Conservation (phyloP, 2,888 invertebrate species). For the Thereva nobilitata region DNA sequence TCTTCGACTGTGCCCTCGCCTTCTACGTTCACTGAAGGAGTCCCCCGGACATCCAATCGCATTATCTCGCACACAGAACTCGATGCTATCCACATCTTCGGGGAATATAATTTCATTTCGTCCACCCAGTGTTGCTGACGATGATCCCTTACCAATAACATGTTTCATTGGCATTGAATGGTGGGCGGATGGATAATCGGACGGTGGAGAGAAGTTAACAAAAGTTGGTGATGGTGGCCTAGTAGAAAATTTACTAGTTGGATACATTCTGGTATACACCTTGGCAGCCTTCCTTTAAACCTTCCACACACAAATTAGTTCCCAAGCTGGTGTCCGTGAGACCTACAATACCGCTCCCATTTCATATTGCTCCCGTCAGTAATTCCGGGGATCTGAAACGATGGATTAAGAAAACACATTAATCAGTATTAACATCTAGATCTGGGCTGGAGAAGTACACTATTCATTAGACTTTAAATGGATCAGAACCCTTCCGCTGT, state of each 20-base stretch:
- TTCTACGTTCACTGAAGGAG: slow-evolving; percentile 52
- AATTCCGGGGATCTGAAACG: slow-evolving; percentile 36
- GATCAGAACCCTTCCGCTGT: slow-evolving; percentile 19
- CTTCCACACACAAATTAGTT: background rate
- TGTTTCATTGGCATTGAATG: slow-evolving; percentile 49
- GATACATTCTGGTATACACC: slow-evolving; percentile 49
- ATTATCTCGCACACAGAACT: slow-evolving; percentile 54
- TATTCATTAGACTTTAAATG: slow-evolving; percentile 36
- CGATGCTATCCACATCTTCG: slow-evolving; percentile 57
- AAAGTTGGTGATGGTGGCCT: slow-evolving; percentile 57
- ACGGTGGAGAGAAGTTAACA: slow-evolving; percentile 77
- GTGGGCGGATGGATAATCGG: slow-evolving; percentile 68
- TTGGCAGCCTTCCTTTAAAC: background rate
- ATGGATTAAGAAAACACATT: slow-evolving; percentile 39
- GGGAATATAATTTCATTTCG: slow-evolving; percentile 54
- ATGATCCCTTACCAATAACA: slow-evolving; percentile 27
- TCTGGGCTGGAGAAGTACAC: slow-evolving; percentile 16
- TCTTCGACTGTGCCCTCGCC: slow-evolving; percentile 53
- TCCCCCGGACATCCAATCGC: slow-evolving; percentile 49
- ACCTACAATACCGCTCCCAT: background rate
- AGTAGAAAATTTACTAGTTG: slow-evolving; percentile 52
- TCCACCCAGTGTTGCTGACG: slow-evolving; percentile 47
- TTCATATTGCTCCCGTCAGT: slow-evolving; percentile 26
- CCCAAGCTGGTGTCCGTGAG: slow-evolving; percentile 2
- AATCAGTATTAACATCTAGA: slow-evolving; percentile 38